Base-by-base conservation (phyloP, 1,140 invertebrate genomes). In the Camponotus vicinus region DNA sequence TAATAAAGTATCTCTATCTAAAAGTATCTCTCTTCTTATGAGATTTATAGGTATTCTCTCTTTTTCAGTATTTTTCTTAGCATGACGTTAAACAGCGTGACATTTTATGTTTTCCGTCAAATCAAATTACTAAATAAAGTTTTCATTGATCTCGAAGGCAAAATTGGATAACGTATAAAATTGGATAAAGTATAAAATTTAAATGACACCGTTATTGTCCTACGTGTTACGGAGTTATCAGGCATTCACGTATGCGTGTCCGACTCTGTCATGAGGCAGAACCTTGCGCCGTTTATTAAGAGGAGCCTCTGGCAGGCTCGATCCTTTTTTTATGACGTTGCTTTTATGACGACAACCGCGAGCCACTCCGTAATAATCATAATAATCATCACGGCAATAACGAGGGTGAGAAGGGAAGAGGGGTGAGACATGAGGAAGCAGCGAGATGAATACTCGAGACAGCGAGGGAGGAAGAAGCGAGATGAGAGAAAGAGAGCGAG, bases 361-460 rank as follows among this genome's bases (percentile, higher is more conserved):
- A 91, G 89, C 89, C 86, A 86, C 86, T 89, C 88, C 89, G 92
- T 92, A 93, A 94, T 93, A 94, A 93, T 94, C 92, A 91, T 92
- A 94, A 94, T 94, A 93, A 93, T 93, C 91, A 92, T 91, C 91
- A 86, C 86, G 70, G 92, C 88, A 83, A 93, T 92, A 92, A 92
- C 91, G 86, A 87, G 76, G 84, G 45, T 55, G 42, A 52, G 66
- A 73, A 55, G 71, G 80, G 32, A 67, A 52, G 8, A n/a, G 57
- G 49, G 42, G 42, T 70, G 63, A 66, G 71, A 70, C 21, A 61
- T 45, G 27, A 66, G 61, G 55, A 61, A 64, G 75, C 27, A 21
- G 70, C 45, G 77, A 64, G 61, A 49, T 52, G 49, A 52, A 55
- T 34, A 85, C 40, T 63, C 42, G 78, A 52, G 57, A 55, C 52